Conservation (phyloP, 2,113 vertebrate species). For the Cavia aperea region DNA sequence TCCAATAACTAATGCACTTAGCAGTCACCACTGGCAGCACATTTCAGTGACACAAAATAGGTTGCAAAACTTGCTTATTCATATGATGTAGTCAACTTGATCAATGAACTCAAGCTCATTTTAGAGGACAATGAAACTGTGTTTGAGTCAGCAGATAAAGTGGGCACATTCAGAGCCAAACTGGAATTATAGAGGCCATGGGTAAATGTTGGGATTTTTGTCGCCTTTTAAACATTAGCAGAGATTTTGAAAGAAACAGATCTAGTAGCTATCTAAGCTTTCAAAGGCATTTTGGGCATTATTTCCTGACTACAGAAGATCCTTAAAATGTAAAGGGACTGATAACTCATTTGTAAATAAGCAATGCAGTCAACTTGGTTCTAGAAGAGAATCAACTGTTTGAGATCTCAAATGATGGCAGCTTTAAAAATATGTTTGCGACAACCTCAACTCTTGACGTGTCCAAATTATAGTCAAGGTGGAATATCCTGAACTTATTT, state of each 20-base stretch:
- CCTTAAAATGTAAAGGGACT: background rate
- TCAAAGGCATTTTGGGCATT: background rate
- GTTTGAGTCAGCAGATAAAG: background rate
- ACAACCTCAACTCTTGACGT: background rate
- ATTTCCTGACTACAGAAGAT: background rate
- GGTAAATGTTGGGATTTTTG: background rate
- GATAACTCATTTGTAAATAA: background rate
- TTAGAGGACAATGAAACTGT: background rate
- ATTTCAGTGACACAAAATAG: background rate
- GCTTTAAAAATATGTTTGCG: background rate
- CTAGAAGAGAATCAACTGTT: background rate
- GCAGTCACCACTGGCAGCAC: background rate
- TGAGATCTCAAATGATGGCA: background rate
- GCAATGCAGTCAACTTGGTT: background rate
- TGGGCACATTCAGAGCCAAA: background rate
- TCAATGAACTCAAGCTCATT: background rate
- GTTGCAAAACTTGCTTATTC: background rate
- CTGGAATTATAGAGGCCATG: background rate
- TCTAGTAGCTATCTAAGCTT: background rate
- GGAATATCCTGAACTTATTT: background rate
- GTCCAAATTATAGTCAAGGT: background rate
- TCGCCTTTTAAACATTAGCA: background rate
- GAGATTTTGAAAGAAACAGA: background rate
- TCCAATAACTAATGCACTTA: no score
- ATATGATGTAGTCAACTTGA: background rate